Evolutionary conservation across 2,888 invertebrate genomes (phyloP).

Genomic region (Bombylius major): DNA sequence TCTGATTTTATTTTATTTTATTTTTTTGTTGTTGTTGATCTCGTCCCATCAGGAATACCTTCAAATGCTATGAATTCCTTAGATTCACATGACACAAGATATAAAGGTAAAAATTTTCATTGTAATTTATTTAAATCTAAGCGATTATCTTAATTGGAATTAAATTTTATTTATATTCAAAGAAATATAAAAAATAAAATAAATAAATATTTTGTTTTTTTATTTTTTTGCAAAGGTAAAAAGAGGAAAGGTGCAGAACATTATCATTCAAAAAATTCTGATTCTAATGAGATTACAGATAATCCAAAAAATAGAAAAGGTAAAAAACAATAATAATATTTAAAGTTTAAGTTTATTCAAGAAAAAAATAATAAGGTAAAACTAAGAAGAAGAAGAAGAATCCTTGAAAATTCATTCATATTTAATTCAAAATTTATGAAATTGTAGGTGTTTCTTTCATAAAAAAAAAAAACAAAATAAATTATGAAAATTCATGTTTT

Average conservation of each 20-base stretch:
- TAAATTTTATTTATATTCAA: neutral
- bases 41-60: slow-evolving; percentile 28
- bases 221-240: slow-evolving; percentile 18
- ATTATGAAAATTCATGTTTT: too few species aligned
- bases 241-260: slow-evolving; percentile 27
- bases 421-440: too few species aligned
- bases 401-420: too few species aligned
- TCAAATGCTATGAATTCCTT: slow-evolving; percentile 35
- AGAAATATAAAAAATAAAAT: neutral
- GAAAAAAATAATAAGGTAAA: too few species aligned
- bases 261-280: slow-evolving; percentile 30
- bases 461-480: too few species aligned
- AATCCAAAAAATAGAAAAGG: slow-evolving; percentile 38
- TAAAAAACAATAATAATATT: slow-evolving; percentile 14
- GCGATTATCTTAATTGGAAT: too few species aligned
- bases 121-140: too few species aligned
- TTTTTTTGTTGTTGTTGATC: too few species aligned
- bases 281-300: slow-evolving; percentile 34
- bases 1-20: too few species aligned
- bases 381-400: too few species aligned
- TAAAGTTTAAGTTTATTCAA: neutral
- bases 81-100: slow-evolving; percentile 31
- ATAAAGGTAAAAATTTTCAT: slow-evolving; percentile 28
- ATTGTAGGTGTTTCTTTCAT: too few species aligned
- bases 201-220: slow-evolving; percentile 7